phyloP scores from a whole-genome alignment of 2,113 vertebrate species.

The Passer montanus region DNA sequence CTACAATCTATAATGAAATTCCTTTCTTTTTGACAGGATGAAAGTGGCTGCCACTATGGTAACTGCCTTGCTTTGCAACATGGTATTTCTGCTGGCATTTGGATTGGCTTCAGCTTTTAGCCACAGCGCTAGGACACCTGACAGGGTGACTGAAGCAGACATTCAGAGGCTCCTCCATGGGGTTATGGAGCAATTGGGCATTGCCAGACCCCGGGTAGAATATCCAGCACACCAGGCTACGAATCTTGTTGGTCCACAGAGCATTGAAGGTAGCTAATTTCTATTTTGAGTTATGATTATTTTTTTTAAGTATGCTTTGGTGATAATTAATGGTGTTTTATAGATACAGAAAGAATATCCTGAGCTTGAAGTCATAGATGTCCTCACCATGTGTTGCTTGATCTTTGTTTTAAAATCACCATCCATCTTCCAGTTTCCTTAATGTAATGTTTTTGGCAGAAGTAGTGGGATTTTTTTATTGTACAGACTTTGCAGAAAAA shows the following conservation, averaged over 20 bases:
- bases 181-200: conserved; percentile 95
- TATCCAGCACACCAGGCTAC: conserved; percentile 95
- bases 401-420: neutral
- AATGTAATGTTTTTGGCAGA: neutral
- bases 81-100: conserved; percentile 75
- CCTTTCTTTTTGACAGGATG: conserved; percentile 55
- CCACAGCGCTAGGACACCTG: conserved; percentile 80
- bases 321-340: neutral
- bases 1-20: neutral
- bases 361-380: neutral
- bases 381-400: neutral
- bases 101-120: conserved; percentile 74
- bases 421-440: neutral
- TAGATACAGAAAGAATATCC: neutral
- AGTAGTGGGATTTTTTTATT: neutral
- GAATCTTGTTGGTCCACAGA: conserved; percentile 94
- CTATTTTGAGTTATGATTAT: neutral
- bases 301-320: neutral
- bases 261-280: conserved; percentile 87
- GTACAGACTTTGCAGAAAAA: neutral
- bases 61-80: conserved; percentile 9
- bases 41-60: conserved; percentile 26
- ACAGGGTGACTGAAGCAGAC: conserved; percentile 89
- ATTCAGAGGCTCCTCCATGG: conserved; percentile 96
- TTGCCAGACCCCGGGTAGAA: conserved; percentile 93